Conservation (phyloP, 2,888 invertebrate genomes). For the Spodoptera picta region DNA sequence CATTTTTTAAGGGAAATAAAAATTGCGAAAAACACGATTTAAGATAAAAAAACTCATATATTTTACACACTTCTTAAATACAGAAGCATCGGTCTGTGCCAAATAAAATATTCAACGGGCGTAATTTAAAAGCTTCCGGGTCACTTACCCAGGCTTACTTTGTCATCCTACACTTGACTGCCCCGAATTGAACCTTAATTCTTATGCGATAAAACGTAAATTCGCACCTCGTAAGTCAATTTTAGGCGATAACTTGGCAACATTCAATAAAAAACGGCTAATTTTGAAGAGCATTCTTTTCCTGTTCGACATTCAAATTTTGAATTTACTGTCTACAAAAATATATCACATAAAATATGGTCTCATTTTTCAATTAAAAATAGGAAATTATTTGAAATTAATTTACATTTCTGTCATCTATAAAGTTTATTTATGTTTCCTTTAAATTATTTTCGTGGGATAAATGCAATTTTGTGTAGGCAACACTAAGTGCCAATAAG, state of each 20-base stretch:
- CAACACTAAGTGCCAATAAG: slow-evolving; percentile 5
- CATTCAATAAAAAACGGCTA: slow-evolving; percentile 21
- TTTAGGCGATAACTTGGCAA: slow-evolving; percentile 22
- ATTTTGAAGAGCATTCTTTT: not conserved
- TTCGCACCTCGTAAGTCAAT: slow-evolving; percentile 4
- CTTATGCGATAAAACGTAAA: slow-evolving; percentile 49
- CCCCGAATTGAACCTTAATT: slow-evolving; percentile 66
- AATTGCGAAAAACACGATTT: slow-evolving; percentile 4
- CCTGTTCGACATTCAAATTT: too few relatives aligned
- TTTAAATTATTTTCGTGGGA: not conserved
- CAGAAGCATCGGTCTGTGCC: slow-evolving; percentile 66
- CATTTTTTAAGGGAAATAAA: too few relatives aligned
- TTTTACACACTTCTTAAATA: slow-evolving; percentile 65
- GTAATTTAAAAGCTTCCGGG: slow-evolving; percentile 80
- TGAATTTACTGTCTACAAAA: too few relatives aligned
- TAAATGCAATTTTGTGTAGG: not conserved
- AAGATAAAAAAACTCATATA: slow-evolving; percentile 40
- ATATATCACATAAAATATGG: too few relatives aligned
- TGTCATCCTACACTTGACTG: slow-evolving; percentile 64
- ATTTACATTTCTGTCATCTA: too few relatives aligned
- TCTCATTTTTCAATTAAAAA: too few relatives aligned
- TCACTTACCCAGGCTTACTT: slow-evolving; percentile 72
- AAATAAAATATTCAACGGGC: slow-evolving; percentile 79
- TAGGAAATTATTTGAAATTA: too few relatives aligned
- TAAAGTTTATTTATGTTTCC: not conserved